Evolutionary conservation across 2,888 invertebrate genomes (phyloP), one percentile per base, ranked within the genome.

Genomic region (Mythimna ferrago): DNA sequence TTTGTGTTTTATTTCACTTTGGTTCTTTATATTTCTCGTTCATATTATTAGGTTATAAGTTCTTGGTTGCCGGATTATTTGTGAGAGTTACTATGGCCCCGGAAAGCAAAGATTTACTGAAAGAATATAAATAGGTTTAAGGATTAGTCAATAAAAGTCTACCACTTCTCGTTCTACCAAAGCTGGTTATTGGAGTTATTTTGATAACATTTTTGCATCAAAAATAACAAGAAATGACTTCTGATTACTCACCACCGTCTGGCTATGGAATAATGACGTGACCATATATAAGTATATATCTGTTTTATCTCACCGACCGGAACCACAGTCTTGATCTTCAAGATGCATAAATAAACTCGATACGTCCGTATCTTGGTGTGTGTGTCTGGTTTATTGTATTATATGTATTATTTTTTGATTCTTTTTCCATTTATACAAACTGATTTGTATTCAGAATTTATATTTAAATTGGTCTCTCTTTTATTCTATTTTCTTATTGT

Each of bases 321-420:
- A 74, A 69, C 61, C 19, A 68, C 3, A 56, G 61, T 41, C 78
- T 78, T 61, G 60, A 69, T 74, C 60, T 78, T 74, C 60, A 61
- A 70, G 61, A 70, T 78, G 38, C 70, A 78, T 69, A 78, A 77
- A 78, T 78, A 78, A 48, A 61, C 35, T 48, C 2, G 19, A 38
- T 54, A 56, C 44, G 38, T 48, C 16, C 7, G n/a, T 54, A 57
- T 57, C 32, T 32, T 6, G 0, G 14, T 53, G 44, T 35, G 14
- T 58, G 44, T 16, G 35, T 38, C 26, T 60, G 19, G 1, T 53
- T 26, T 35, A 19, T 6, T 11, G 7, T 19, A 7, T 26, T 21
- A 57, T 16, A 6, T 16, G 32, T 19, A 21, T 7, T 16, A 6
- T 14, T 11, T 32, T 57, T 66, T 66, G 10, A 14, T 10, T 35